These are phyloP conservation scores for Gryllus longicercus DNA, from an alignment of 2,888 invertebrate genomes.

Conservation along the genomic window DNA sequence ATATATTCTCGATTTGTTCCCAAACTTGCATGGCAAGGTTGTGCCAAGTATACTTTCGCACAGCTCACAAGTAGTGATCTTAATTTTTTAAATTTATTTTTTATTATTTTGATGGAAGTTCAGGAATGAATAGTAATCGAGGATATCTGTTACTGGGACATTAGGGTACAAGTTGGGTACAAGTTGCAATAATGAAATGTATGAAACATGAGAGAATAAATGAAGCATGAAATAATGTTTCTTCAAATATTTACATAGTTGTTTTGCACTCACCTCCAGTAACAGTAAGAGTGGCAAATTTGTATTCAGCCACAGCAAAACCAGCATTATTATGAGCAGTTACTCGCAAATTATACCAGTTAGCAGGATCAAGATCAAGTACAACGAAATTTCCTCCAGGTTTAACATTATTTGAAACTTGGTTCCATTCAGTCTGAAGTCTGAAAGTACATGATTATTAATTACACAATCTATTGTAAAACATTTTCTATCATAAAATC, in stretches of 20 bases:
- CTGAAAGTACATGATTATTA: slow-evolving; percentile 48
- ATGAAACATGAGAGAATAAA: background rate
- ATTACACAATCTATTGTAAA: background rate
- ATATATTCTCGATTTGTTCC: slow-evolving; percentile 25
- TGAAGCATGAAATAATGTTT: no score
- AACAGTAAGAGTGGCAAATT: slow-evolving; percentile 89
- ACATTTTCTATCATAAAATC: background rate
- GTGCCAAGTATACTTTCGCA: slow-evolving; percentile 22
- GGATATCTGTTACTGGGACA: slow-evolving; percentile 7
- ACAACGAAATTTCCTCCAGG: slow-evolving; percentile 88
- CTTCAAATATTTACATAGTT: slow-evolving; percentile 19
- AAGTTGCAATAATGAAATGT: background rate
- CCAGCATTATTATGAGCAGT: slow-evolving; percentile 95
- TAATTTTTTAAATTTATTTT: background rate
- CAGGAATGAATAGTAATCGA: slow-evolving; percentile 1
- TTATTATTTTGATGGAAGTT: background rate
- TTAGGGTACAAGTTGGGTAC: background rate
- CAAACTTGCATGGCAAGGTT: slow-evolving; percentile 24
- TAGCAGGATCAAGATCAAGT: slow-evolving; percentile 86
- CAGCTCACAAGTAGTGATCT: background rate
- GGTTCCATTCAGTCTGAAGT: slow-evolving; percentile 85
- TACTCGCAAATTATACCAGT: slow-evolving; percentile 88
- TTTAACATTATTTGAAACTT: slow-evolving; percentile 89
- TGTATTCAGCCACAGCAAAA: slow-evolving; percentile 90
- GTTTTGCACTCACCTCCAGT: slow-evolving; percentile 74